A percentile compares a stretch with the other conserved stretches of the same genome.
These are phyloP conservation scores for Mesoclemmys tuberculata DNA, from an alignment of 2,113 vertebrate species.

Conservation along the genomic window DNA sequence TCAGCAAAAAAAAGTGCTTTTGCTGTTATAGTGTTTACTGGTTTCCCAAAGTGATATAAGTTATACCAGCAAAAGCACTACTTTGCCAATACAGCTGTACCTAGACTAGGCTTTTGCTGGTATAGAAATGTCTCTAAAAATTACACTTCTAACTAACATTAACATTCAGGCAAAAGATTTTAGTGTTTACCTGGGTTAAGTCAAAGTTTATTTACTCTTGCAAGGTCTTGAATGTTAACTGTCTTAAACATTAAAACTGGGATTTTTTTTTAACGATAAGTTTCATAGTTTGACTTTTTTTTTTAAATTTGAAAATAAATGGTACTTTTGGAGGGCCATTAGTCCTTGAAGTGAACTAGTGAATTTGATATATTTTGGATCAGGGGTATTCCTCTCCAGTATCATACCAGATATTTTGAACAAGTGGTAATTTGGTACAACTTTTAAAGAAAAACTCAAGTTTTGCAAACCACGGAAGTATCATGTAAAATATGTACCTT, in stretches of 20 bases:
- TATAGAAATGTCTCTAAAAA: background rate
- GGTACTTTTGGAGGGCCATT: background rate
- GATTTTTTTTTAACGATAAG: too few species aligned
- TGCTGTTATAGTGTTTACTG: background rate
- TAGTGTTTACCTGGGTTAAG: background rate
- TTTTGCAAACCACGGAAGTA: background rate
- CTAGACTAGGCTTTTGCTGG: background rate
- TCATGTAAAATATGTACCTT: too few species aligned
- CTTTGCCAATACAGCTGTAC: background rate
- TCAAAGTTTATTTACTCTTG: background rate
- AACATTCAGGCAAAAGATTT: accelerated
- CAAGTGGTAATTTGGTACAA: background rate
- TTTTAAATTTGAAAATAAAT: background rate
- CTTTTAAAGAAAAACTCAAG: background rate
- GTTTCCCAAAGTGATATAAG: background rate
- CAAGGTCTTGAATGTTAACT: background rate
- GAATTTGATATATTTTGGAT: background rate
- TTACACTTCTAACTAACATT: background rate
- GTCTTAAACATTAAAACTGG: background rate
- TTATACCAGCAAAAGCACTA: background rate
- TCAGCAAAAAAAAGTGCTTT: background rate
- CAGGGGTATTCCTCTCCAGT: background rate
- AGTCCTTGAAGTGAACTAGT: background rate
- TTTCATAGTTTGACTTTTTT: background rate
- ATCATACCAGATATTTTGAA: background rate